phyloP scores from a whole-genome alignment of 2,888 invertebrate genomes.

The Stenichneumon culpator region DNA sequence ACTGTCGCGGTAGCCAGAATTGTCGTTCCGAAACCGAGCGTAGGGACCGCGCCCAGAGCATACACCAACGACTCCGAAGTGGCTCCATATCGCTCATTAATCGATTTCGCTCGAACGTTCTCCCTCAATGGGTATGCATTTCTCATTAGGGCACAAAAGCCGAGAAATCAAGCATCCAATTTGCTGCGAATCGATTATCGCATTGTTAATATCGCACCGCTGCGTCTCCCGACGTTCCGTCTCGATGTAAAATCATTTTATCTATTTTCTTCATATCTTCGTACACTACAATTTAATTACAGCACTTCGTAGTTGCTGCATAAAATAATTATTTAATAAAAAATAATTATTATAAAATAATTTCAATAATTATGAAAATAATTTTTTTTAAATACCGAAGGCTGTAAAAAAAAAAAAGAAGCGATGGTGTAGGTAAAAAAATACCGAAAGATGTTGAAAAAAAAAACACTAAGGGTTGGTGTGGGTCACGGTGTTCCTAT shows the following conservation, averaged over 20 bases:
- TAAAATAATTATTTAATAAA: neutral
- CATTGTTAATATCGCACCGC: conserved; percentile 1
- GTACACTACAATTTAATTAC: neutral
- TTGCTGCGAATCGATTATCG: conserved; percentile 33
- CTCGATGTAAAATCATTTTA: neutral
- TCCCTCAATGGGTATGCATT: conserved; percentile 31
- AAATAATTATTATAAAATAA: no score
- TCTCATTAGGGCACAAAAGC: conserved; percentile 51
- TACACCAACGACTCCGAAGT: conserved; percentile 54
- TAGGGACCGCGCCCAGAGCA: conserved; percentile 54
- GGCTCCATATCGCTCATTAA: conserved; percentile 50
- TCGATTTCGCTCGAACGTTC: conserved; percentile 51
- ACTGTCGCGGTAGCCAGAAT: conserved; percentile 60
- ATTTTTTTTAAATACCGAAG: no score
- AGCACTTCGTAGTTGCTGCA: neutral
- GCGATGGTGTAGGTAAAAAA: conserved; percentile 5
- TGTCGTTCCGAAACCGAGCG: conserved; percentile 62
- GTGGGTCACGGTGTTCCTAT: conserved; percentile 59
- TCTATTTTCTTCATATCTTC: neutral
- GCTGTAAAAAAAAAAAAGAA: neutral
- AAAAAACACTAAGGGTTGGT: conserved; percentile 26
- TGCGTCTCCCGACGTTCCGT: neutral
- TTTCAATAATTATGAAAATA: no score
- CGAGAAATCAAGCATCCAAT: conserved; percentile 50
- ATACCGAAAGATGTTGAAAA: neutral